Conservation (phyloP, 2,888 invertebrate species). For the Patella pellucida region DNA sequence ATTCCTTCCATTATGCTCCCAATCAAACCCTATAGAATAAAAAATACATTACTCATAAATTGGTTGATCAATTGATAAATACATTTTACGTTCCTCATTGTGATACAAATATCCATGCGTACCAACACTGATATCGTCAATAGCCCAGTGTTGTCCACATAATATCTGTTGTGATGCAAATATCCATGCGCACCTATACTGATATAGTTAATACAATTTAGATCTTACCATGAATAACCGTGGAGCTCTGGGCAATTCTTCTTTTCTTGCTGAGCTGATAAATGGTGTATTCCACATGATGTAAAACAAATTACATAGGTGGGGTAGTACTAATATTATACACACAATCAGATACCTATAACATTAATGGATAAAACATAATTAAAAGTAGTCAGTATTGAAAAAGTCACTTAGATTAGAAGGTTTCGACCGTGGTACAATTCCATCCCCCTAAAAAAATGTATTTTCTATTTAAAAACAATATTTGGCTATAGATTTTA, state of each 20-base stretch:
- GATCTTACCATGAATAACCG: conserved; percentile 27
- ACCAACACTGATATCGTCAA: too few relatives aligned
- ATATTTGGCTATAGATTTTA: background rate
- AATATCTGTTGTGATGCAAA: background rate
- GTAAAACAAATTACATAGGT: conserved; percentile 31
- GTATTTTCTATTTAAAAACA: background rate
- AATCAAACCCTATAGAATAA: conserved; percentile 39
- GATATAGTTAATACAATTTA: background rate
- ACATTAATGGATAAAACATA: background rate
- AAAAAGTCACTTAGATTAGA: background rate
- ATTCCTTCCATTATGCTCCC: conserved; percentile 42
- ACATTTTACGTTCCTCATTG: background rate
- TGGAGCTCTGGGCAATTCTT: conserved; percentile 25
- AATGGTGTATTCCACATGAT: conserved; percentile 45
- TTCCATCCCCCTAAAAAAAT: background rate
- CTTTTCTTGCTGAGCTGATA: conserved; percentile 28
- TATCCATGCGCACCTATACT: too few relatives aligned
- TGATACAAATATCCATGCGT: too few relatives aligned
- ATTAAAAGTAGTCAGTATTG: background rate
- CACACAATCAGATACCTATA: conserved; percentile 38
- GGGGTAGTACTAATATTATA: conserved; percentile 34
- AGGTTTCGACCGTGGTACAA: background rate
- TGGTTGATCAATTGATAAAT: background rate
- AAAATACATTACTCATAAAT: background rate
- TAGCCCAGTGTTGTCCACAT: too few relatives aligned